Conservation (phyloP, 64 coral and sea anemone genomes). For the Montipora sp. region DNA sequence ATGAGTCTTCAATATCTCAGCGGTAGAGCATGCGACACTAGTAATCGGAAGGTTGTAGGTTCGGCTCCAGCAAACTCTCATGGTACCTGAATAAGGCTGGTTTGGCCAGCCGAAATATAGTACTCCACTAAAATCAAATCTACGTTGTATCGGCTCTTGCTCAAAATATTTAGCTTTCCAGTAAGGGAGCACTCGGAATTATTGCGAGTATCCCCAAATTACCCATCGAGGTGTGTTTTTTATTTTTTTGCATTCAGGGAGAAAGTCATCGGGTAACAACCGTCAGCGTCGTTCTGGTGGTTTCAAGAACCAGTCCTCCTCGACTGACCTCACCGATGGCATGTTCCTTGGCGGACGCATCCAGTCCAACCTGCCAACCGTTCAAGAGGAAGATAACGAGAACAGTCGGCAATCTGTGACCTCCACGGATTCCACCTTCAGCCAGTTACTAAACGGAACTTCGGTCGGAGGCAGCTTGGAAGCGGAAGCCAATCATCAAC, state of each 20-base stretch:
- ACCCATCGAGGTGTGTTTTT: too few relatives aligned
- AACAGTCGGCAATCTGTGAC: slow-evolving; percentile 57
- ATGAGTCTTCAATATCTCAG: too few relatives aligned
- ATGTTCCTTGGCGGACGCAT: slow-evolving; percentile 95
- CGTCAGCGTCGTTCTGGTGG: slow-evolving; percentile 88
- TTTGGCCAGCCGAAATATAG: too few relatives aligned
- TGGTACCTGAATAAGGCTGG: background rate
- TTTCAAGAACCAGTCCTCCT: slow-evolving; percentile 37
- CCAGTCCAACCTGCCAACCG: slow-evolving; percentile 76
- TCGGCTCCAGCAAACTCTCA: too few relatives aligned
- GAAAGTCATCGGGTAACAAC: slow-evolving; percentile 13
- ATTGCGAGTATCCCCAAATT: too few relatives aligned
- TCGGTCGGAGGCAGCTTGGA: slow-evolving; percentile 70
- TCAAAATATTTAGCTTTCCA: too few relatives aligned
- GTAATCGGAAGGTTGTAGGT: too few relatives aligned
- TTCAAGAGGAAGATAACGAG: slow-evolving; percentile 86
- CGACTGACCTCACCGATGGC: slow-evolving; percentile 74
- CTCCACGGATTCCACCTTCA: slow-evolving; percentile 65
- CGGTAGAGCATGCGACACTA: too few relatives aligned
- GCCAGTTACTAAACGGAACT: slow-evolving; percentile 13
- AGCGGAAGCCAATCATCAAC: slow-evolving; percentile 93
- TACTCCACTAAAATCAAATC: too few relatives aligned
- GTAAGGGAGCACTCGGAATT: too few relatives aligned
- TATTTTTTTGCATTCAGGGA: slow-evolving; percentile 17
- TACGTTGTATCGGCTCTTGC: too few relatives aligned